Evolutionary conservation across 2,113 vertebrate species (phyloP), one percentile per base, ranked within the genome.

Genomic region (Eurystomus gularis): DNA sequence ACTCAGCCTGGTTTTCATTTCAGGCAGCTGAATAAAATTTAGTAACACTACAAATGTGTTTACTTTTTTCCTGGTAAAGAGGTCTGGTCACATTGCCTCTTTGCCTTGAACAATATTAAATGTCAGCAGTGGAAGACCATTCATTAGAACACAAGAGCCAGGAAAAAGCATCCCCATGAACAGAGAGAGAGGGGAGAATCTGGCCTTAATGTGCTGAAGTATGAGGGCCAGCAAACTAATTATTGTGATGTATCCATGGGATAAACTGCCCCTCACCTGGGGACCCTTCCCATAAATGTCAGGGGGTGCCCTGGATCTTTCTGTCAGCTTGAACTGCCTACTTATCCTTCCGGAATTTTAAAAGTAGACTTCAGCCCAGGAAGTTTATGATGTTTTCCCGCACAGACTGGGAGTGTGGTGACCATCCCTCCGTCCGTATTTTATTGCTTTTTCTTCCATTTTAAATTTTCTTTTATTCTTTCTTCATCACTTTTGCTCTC

Each of bases 1-100:
- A 66, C 40, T 92, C 86, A 93, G 81, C 88, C 80, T 90, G 66
- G 84, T 93, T 95, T 95, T 93, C 85, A 77, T 94, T 90, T 93
- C 79, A 88, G 90, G 64, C 51, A 94, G 58, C 54, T 18, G 33
- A 94, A 83, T 33, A 94, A 93, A 96, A 90, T 94, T 81, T 79
- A 93, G 58, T 71, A 88, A 93, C 54, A 35, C 77, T 90, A 37
- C 82, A 92, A 85, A 93, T 85, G 57, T 87, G 78, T 87, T 86
- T 96, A 78, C 75, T 55, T 73, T 87, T 94, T 77, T 64, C 6
- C 62, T 94, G 79, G 90, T 94, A 82, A 93, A 93, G 64, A 94
- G 66, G 37, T 77, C 76, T 90, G 52, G 86, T 95, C 88, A 79
- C 78, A 91, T 11, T 92, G 35, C 31, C 48, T 78, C 55, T 95